Evolutionary conservation across 2,888 invertebrate species (phyloP).

Genomic region (Liposcelis brunnea): DNA sequence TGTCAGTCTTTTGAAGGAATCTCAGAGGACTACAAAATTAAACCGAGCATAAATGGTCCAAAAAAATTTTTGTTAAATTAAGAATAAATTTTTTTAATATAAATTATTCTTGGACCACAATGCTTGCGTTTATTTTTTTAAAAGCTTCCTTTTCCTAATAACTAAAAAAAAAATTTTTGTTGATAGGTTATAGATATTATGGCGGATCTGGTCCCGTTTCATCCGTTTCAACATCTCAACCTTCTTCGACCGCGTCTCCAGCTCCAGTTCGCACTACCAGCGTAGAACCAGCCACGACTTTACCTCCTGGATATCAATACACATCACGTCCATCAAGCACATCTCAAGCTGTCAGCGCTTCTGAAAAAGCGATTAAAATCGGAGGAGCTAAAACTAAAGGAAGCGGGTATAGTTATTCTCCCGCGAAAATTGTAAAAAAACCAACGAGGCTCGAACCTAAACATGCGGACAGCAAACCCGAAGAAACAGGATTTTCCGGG

Average conservation of each 20-base stretch:
- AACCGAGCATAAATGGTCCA: no score
- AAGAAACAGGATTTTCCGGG: neutral
- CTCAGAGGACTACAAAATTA: no score
- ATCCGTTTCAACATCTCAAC: neutral
- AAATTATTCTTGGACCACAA: no score
- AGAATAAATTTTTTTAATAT: no score
- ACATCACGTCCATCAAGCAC: no score
- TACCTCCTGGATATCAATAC: neutral
- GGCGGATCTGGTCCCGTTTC: neutral
- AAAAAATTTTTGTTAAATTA: no score
- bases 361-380: no score
- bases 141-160: no score
- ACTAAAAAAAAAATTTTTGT: no score
- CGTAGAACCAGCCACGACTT: neutral
- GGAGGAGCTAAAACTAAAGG: neutral
- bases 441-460: conserved; percentile 1
- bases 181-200: conserved; percentile 2
- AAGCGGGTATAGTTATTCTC: neutral
- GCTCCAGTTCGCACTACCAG: conserved; percentile 1
- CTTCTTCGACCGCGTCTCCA: neutral
- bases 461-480: conserved; percentile 6
- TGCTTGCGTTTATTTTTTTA: no score
- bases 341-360: no score
- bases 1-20: no score
- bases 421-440: neutral